Evolutionary conservation across 2,888 invertebrate genomes (phyloP), one percentile per base, ranked within the genome.

Genomic region (Caenorhabditis sulstoni): DNA sequence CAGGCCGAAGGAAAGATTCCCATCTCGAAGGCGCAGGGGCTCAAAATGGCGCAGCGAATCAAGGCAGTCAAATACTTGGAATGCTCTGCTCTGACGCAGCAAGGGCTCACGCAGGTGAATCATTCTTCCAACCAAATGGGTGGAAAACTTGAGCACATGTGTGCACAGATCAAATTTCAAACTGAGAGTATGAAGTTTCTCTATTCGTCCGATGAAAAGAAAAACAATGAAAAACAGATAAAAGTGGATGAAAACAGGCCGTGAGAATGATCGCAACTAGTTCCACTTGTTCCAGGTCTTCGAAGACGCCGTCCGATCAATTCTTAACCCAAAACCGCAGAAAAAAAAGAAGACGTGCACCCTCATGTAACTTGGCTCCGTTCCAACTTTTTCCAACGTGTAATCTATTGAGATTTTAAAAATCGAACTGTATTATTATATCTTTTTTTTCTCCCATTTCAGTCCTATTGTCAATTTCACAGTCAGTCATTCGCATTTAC

Each of bases 41-140:
- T 97, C 91, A 97, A 98, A 97, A 92, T 94, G 96, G 91, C 79
- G 20, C 79, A 81, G 61, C 97, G 97, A 94, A 95, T 99, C 91
- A 94, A 97, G 91, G 98, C 98, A 86, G 96, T 97, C 71, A 97
- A 96, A 93, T 99, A 99, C 91, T 95, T 99, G 94, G 99, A 99
- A 93, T 99, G 99, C 92, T 98, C 98, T 67, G 99, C 99, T 78
- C 93, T 99, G 86, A 99, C 99, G 87, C 99, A 99, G 92, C 94
- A 97, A 90, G 98, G 98, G 81, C 93, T 99, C 71, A 96, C 97
- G 92, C 96, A 96, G 93, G 93, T 93, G 22, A 61, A 44, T 35
- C 70, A 23, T 55, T 67, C 4, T 45, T 64, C 37, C 41, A 14
- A 14, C 7, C 12, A 8, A 8, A 41, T 29, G 29, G 41, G 14